A percentile compares a stretch with the other conserved stretches of the same genome.
phyloP scores from a whole-genome alignment of 2,113 vertebrate genomes.

The Quiscalus mexicanus region DNA sequence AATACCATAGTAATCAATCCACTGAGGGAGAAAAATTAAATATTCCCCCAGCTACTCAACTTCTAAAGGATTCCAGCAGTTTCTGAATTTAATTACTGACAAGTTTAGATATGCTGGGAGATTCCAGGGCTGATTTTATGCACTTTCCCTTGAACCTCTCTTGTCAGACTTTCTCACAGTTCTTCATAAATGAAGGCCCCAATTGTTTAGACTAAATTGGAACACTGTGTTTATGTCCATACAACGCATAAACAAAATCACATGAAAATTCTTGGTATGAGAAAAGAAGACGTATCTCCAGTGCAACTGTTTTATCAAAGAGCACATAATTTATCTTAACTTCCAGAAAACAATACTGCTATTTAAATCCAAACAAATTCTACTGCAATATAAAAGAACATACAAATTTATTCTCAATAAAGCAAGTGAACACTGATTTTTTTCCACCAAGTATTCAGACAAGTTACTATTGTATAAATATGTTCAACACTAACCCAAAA shows the following conservation, averaged over 20 bases:
- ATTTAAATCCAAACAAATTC: neutral
- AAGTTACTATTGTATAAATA: neutral
- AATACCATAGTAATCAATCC: constrained; percentile 46
- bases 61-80: constrained; percentile 56
- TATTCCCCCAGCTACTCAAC: constrained; percentile 11
- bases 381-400: neutral
- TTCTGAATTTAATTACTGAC: constrained; percentile 28
- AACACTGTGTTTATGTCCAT: constrained; percentile 69
- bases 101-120: constrained; percentile 26
- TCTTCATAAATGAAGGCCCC: constrained; percentile 50
- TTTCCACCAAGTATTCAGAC: neutral
- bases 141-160: constrained; percentile 17
- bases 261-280: constrained; percentile 42
- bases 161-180: constrained; percentile 57
- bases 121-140: neutral
- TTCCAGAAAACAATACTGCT: neutral
- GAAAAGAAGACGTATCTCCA: constrained; percentile 26
- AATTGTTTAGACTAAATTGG: constrained; percentile 64
- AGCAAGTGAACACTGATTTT: neutral
- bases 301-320: neutral
- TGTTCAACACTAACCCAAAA: neutral
- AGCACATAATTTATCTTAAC: constrained; percentile 6
- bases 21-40: constrained; percentile 37
- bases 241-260: constrained; percentile 11
- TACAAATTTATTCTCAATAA: neutral